phyloP scores from a whole-genome alignment of 2,888 invertebrate species.

The Tromatobia lineatoria region DNA sequence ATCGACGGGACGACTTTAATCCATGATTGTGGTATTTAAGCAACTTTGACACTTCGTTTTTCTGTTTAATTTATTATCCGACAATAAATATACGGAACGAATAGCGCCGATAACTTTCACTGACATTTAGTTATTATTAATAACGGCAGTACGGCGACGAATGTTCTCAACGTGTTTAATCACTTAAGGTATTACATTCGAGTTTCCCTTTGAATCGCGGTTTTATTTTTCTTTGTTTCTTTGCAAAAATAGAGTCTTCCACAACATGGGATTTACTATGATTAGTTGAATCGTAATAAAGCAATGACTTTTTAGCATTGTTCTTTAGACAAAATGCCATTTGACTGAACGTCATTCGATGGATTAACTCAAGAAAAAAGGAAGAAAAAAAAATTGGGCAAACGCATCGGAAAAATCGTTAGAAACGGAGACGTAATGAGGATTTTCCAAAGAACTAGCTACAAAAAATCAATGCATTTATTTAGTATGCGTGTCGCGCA shows the following conservation, averaged over 20 bases:
- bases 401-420: constrained; percentile 1
- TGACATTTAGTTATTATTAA: constrained; percentile 38
- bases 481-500: constrained; percentile 21
- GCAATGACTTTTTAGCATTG: constrained; percentile 44
- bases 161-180: constrained; percentile 50
- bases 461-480: constrained; percentile 49
- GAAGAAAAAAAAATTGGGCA: background rate
- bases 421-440: constrained; percentile 13
- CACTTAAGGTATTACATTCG: constrained; percentile 56
- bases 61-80: constrained; percentile 35
- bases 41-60: constrained; percentile 43
- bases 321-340: constrained; percentile 4
- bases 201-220: constrained; percentile 17
- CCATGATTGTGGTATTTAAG: constrained; percentile 30
- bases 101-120: constrained; percentile 37
- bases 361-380: constrained; percentile 10
- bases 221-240: constrained; percentile 24
- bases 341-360: background rate
- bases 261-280: constrained; percentile 29
- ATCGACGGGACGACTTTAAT: constrained; percentile 5
- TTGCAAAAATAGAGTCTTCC: constrained; percentile 63
- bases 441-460: constrained; percentile 35
- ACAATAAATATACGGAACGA: constrained; percentile 41
- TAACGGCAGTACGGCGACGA: constrained; percentile 62
- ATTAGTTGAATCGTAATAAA: constrained; percentile 10